These are phyloP conservation scores for Scaptomyza montana DNA, from an alignment of 1,140 invertebrate genomes.

Conservation along the genomic window DNA sequence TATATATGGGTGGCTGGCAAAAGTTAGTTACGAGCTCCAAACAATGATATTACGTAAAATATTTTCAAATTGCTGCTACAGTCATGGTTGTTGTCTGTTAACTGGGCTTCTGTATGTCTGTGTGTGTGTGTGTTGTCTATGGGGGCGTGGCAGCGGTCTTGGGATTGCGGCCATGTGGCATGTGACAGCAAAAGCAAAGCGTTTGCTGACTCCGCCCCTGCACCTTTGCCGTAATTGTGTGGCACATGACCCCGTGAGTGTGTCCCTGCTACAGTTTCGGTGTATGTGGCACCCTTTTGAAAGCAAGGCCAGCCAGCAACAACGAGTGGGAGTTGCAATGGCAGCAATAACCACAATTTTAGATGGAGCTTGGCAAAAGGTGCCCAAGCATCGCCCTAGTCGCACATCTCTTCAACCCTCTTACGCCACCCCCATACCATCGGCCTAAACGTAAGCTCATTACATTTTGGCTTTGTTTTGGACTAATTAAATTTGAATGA, in stretches of 20 bases:
- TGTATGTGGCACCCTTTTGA: constrained; percentile 55
- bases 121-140: constrained; percentile 20
- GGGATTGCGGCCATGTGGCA: constrained; percentile 75
- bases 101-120: constrained; percentile 21
- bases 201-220: constrained; percentile 61
- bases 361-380: constrained; percentile 65
- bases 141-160: constrained; percentile 50
- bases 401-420: background rate
- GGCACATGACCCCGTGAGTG: constrained; percentile 67
- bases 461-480: constrained; percentile 82
- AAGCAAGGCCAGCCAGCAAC: constrained; percentile 18
- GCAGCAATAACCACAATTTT: constrained; percentile 77
- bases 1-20: constrained; percentile 45
- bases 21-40: constrained; percentile 79
- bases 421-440: background rate
- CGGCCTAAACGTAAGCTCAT: constrained; percentile 75
- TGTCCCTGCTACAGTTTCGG: constrained; percentile 15
- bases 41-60: constrained; percentile 83
- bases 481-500: constrained; percentile 83
- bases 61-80: constrained; percentile 73
- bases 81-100: constrained; percentile 6
- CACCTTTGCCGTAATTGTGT: constrained; percentile 77
- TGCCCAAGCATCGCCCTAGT: constrained; percentile 23
- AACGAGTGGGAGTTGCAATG: constrained; percentile 32
- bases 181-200: constrained; percentile 77